These are phyloP conservation scores for Apotomis capreana DNA, from an alignment of 2,888 invertebrate genomes.

Conservation along the genomic window DNA sequence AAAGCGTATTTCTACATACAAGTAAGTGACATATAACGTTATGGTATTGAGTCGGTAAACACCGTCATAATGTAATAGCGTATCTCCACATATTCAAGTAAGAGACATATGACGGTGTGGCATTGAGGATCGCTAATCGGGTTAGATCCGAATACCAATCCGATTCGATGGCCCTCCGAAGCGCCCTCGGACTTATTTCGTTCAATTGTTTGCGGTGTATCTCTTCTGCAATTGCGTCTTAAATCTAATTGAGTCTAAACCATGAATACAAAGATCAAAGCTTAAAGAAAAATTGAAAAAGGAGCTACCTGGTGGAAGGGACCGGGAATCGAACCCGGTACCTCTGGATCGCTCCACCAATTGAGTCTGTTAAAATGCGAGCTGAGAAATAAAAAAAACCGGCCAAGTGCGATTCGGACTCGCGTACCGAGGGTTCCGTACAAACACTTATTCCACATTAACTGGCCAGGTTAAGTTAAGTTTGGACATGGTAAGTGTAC, in stretches of 20 bases:
- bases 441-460: too few relatives aligned
- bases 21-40: conserved; percentile 4
- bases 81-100: neutral
- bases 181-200: conserved; percentile 53
- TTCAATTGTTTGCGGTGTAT: conserved; percentile 47
- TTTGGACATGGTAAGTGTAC: too few relatives aligned
- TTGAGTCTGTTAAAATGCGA: too few relatives aligned
- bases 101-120: neutral
- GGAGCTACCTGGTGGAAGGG: too few relatives aligned
- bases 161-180: conserved; percentile 62
- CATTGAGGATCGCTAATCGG: conserved; percentile 55
- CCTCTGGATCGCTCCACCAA: too few relatives aligned
- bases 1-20: neutral
- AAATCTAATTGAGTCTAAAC: conserved; percentile 3
- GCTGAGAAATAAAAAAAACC: too few relatives aligned
- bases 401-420: too few relatives aligned
- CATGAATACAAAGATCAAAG: too few relatives aligned
- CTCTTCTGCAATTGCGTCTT: conserved; percentile 25
- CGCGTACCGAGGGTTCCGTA: too few relatives aligned
- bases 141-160: conserved; percentile 67
- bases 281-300: too few relatives aligned
- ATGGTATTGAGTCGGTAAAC: conserved; percentile 12
- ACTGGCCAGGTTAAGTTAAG: too few relatives aligned
- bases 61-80: neutral
- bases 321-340: too few relatives aligned